Base-by-base conservation (phyloP, 1,140 invertebrate species). In the Coboldia fuscipes region DNA sequence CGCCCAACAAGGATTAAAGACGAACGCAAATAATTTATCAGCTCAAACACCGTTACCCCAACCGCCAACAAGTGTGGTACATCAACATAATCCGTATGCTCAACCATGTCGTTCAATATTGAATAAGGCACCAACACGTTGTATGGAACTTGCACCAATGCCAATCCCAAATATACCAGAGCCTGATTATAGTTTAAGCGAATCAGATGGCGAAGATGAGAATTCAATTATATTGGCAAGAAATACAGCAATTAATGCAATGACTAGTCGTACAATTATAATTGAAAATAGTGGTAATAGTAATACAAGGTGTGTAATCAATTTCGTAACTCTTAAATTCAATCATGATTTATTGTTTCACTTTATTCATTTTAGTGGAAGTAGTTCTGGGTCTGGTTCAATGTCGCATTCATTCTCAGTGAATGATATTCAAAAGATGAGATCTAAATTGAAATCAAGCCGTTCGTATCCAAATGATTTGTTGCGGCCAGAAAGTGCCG, bases 121-220 rank as follows among this genome's bases (percentile, higher is more conserved):
- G 41, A 28, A 1, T 48, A 57, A 22, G 46, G 38, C 10, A 45
- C 47, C 3, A 60, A 53, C 37, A 54, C 55, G 16, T 56, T 57
- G 9, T 44, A 53, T 19, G 46, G 47, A 19, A 58, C 57, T 44
- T 38, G 59, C 4, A 47, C 51, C 5, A 44, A 47, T 15, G 33
- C 41, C 38, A 3, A 63, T 67, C 3, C 82, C 82, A 8, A 76
- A 76, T 3, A 88, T 88, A 36, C 84, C 83, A 1, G 83, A 88
- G 46, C 83, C 83, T 0, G 84, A 88, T 56, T 88, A 88, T 57
- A 85, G 76, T 52, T 67, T 80, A 45, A 80, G 74, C 34, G 79
- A 82, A 45, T 78, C 75, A 0, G 70, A 71, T 36, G 70, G 68
- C 18, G 69, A 70, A 26, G 63, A 57, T 33, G 69, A 65, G 42